Percentiles rank a stretch among this genome's conserved stretches.
Evolutionary conservation across 30 jellyfish, hydroid and myxozoan species (phyloP).

Genomic region (Hydra vulgaris): DNA sequence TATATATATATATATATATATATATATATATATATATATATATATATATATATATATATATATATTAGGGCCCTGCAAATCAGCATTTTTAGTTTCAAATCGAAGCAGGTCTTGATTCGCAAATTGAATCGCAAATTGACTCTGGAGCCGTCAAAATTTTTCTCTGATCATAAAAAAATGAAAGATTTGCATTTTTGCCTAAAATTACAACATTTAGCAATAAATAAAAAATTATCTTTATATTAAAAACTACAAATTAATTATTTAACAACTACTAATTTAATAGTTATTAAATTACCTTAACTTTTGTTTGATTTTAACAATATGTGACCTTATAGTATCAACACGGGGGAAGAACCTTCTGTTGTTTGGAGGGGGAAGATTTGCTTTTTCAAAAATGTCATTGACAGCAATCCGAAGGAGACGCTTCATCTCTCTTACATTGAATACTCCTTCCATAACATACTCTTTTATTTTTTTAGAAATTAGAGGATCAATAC

Average conservation of each 20-base stretch:
- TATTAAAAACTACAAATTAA: no score
- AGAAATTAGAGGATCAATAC: conserved; percentile 25
- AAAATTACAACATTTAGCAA: neutral
- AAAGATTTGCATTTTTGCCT: no score
- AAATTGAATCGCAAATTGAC: no score
- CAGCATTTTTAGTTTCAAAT: no score
- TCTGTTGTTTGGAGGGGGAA: conserved; percentile 23
- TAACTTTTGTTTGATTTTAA: conserved; percentile 12
- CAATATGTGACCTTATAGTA: conserved; percentile 29
- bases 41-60: no score
- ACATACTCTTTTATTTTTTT: conserved; percentile 15
- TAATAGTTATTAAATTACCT: neutral
- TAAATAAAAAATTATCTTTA: neutral
- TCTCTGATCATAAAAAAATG: no score
- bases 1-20: no score
- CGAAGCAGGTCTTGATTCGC: no score
- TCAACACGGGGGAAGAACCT: conserved; percentile 18
- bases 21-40: no score
- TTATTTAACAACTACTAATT: no score
- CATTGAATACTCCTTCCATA: conserved; percentile 25
- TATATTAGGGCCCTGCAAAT: no score
- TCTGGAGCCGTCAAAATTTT: no score
- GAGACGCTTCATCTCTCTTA: conserved; percentile 25
- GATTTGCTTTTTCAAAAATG: conserved; percentile 23
- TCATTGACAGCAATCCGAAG: conserved; percentile 4